Evolutionary conservation across 1,140 invertebrate species (phyloP).

Genomic region (Epicauta chinensis): DNA sequence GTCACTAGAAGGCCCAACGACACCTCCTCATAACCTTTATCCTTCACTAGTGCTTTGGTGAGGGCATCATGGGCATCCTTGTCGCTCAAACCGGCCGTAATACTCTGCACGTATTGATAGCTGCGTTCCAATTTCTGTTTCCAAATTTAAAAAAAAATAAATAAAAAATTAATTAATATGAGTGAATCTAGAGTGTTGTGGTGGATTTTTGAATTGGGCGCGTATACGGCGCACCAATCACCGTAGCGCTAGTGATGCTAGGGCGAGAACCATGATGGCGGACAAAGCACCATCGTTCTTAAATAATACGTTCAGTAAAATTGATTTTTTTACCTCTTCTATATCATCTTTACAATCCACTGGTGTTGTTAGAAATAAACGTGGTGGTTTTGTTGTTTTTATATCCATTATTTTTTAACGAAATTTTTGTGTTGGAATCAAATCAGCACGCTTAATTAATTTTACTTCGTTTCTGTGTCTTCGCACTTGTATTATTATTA

Average conservation of each 20-base stretch:
- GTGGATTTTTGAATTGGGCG: too few relatives aligned
- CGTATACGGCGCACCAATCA: too few relatives aligned
- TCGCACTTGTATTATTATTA: too few relatives aligned
- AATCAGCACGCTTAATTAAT: too few relatives aligned
- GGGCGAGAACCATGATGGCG: conserved; percentile 50
- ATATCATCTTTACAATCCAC: conserved; percentile 78
- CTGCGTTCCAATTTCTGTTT: conserved; percentile 89
- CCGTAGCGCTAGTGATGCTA: conserved; percentile 7
- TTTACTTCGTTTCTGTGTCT: too few relatives aligned
- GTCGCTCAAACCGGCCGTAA: conserved; percentile 78
- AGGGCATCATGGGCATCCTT: conserved; percentile 90
- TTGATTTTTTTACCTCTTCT: conserved; percentile 66
- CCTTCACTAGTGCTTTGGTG: conserved; percentile 81
- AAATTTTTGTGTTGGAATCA: conserved; percentile 40
- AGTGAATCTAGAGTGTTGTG: neutral
- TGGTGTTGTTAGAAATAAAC: conserved; percentile 55
- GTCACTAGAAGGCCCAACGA: conserved; percentile 82
- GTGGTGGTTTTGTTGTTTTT: conserved; percentile 50
- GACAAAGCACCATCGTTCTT: conserved; percentile 50
- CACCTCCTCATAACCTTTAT: conserved; percentile 85
- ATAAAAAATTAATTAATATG: conserved; percentile 11
- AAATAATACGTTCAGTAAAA: conserved; percentile 45
- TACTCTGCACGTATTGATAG: conserved; percentile 64
- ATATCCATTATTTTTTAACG: conserved; percentile 51
- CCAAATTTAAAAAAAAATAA: conserved; percentile 49